phyloP scores from a whole-genome alignment of 2,888 invertebrate genomes.

The Tenthredo livida region DNA sequence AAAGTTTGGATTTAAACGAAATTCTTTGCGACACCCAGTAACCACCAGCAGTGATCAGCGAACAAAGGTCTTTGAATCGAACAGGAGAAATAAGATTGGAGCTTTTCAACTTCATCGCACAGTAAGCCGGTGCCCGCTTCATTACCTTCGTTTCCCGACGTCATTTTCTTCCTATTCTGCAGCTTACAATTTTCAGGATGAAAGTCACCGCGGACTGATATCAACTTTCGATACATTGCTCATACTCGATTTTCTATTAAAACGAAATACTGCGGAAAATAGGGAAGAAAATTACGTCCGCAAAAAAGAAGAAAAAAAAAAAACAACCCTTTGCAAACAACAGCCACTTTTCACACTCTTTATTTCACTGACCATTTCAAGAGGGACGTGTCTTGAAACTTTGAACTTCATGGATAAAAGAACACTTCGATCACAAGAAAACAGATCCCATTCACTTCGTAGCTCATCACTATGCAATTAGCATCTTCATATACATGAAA shows the following conservation, averaged over 20 bases:
- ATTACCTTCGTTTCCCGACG: constrained; percentile 46
- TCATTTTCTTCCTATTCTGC: constrained; percentile 49
- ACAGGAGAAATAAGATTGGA: constrained; percentile 49
- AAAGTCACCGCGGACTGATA: constrained; percentile 36
- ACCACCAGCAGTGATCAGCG: constrained; percentile 32
- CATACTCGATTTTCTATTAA: neutral
- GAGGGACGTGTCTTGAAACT: neutral
- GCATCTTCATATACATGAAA: neutral
- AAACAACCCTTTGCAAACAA: neutral
- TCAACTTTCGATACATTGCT: neutral
- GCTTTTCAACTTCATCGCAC: constrained; percentile 50
- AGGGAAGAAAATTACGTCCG: neutral
- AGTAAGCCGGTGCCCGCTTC: constrained; percentile 45
- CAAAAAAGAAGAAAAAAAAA: neutral
- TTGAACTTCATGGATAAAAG: neutral
- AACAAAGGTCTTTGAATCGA: constrained; percentile 43
- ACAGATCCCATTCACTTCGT: neutral
- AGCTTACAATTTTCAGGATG: constrained; percentile 49
- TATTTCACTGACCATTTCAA: constrained; percentile 8
- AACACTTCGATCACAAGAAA: neutral
- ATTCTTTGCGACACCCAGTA: constrained; percentile 39
- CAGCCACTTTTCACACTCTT: constrained; percentile 1
- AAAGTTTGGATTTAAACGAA: neutral
- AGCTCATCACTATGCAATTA: neutral
- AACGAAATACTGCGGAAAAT: neutral